Evolutionary conservation across 2,113 vertebrate genomes (phyloP), one percentile per base, ranked within the genome.

Genomic region (Oenanthe oenanthe): DNA sequence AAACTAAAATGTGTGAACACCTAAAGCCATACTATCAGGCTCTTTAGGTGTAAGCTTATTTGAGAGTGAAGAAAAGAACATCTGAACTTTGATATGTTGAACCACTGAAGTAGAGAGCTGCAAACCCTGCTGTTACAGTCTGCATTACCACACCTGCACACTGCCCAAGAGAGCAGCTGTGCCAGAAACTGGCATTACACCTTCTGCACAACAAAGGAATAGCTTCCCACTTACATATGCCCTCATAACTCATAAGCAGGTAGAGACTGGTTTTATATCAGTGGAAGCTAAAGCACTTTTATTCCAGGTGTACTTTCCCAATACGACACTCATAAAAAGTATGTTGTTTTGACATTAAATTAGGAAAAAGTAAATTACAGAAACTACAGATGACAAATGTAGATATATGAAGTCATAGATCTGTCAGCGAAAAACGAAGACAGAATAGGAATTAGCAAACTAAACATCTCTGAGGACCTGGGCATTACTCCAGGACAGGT

Each of bases 181-280:
- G 42, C 58, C 34, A 76, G 42, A 62, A 85, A 12, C 66, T 28
- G 42, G 17, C 29, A 19, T 50, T n/a, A 13, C 42, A 47, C 32
- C 25, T 70, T 47, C 28, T 45, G 51, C 18, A 22, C 58, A 76
- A 12, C 38, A 57, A 36, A 50, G 42, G 22, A 73, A 12, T 38
- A 85, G 21, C 57, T 32, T 83, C 25, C 40, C 50, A 65, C 31
- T 43, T 85, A 2, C 34, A 17, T 28, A 24, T 1, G 4, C 38
- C 42, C 29, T 70, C 10, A 18, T 91, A 53, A 66, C 42, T 76
- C 93, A 43, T 1, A 66, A 82, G 71, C 77, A 73, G 51, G 91
- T 87, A 87, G 53, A 85, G 74, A 50, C 80, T 89, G 43, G 87
- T 91, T 95, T 95, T 92, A 58, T 72, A 51, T 62, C 61, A 72